phyloP scores from a whole-genome alignment of 1,140 invertebrate genomes.

The Arctopsyche grandis region DNA sequence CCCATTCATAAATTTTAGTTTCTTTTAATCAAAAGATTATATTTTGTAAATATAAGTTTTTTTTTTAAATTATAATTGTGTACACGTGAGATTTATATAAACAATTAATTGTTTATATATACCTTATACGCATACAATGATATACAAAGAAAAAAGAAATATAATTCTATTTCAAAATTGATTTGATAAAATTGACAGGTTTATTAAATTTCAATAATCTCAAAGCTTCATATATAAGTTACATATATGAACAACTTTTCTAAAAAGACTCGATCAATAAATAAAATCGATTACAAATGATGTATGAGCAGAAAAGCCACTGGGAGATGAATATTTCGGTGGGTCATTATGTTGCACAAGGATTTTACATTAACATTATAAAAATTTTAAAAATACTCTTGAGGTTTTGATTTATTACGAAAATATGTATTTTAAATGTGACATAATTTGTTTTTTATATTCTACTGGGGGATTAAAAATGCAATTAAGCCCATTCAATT shows the following conservation, averaged over 20 bases:
- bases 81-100: too few relatives aligned
- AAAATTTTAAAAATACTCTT: slow-evolving; percentile 31
- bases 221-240: too few relatives aligned
- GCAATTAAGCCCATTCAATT: slow-evolving; percentile 14
- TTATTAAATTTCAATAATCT: neutral
- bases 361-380: neutral
- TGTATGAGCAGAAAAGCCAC: neutral
- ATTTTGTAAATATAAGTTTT: slow-evolving; percentile 24
- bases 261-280: too few relatives aligned
- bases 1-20: slow-evolving; percentile 46
- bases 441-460: slow-evolving; percentile 10
- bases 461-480: neutral
- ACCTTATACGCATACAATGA: too few relatives aligned
- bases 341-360: slow-evolving; percentile 28
- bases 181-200: neutral
- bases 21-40: neutral
- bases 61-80: too few relatives aligned
- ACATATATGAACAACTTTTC: too few relatives aligned
- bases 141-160: neutral
- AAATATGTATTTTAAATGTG: slow-evolving; percentile 26
- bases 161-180: neutral
- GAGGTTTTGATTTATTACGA: slow-evolving; percentile 10
- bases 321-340: slow-evolving; percentile 18
- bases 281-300: neutral
- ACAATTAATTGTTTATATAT: too few relatives aligned